Evolutionary conservation across 2,113 vertebrate genomes (phyloP).

Genomic region (Nesoenas mayeri): DNA sequence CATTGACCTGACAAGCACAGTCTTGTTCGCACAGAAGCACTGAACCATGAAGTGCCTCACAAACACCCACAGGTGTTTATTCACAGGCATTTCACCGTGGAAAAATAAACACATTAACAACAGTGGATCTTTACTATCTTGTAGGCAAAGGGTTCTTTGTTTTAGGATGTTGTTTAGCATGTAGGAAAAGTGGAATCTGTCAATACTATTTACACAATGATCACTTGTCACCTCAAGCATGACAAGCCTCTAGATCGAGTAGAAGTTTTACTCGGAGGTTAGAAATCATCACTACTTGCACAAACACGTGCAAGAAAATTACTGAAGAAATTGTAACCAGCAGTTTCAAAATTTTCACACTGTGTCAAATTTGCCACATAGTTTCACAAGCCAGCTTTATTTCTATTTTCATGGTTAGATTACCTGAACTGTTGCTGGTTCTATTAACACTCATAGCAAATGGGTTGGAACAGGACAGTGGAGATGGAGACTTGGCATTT

Average conservation of each 20-base stretch:
- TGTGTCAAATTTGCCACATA: accelerated
- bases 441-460: not conserved
- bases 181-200: not conserved
- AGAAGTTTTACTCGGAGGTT: not conserved
- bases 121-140: not conserved
- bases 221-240: not conserved
- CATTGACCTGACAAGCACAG: not conserved
- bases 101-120: not conserved
- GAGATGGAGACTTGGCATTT: not conserved
- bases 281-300: not conserved
- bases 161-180: not conserved
- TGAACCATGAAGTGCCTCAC: not conserved
- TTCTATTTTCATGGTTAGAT: not conserved
- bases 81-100: not conserved
- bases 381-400: not conserved
- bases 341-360: not conserved
- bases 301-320: not conserved
- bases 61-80: not conserved
- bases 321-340: not conserved
- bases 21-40: not conserved
- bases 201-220: accelerated
- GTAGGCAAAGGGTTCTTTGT: not conserved
- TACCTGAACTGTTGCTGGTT: not conserved
- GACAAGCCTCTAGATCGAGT: not conserved
- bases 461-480: not conserved